Conservation (phyloP, 2,797 vertebrate genomes). For the Anguilla anguilla region DNA sequence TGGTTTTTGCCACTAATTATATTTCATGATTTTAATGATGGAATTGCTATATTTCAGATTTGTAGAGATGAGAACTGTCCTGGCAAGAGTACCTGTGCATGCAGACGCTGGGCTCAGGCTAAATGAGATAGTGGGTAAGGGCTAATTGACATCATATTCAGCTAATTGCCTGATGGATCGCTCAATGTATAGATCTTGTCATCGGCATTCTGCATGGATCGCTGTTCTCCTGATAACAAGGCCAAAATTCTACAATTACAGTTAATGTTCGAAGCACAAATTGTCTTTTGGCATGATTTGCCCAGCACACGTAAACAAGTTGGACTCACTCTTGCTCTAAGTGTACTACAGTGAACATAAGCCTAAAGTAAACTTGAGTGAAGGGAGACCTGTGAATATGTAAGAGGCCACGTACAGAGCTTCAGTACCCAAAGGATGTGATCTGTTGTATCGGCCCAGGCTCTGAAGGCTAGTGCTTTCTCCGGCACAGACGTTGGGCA, state of each 20-base stretch:
- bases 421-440: not conserved
- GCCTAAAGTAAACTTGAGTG: not conserved
- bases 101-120: conserved; percentile 40
- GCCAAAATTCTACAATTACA: conserved; percentile 50
- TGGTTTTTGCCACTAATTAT: conserved; percentile 58
- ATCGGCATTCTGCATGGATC: conserved; percentile 54
- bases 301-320: not conserved
- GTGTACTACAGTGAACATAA: not conserved
- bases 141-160: conserved; percentile 61
- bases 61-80: conserved; percentile 52
- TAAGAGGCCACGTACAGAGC: not conserved
- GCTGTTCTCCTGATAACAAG: conserved; percentile 38
- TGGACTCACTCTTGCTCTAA: not conserved
- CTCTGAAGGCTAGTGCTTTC: not conserved
- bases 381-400: not conserved
- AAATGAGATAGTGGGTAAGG: conserved; percentile 65
- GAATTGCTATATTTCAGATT: conserved; percentile 44
- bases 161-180: conserved; percentile 68
- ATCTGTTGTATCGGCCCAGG: not conserved
- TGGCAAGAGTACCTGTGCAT: conserved; percentile 35
- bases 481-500: not conserved
- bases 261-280: conserved; percentile 56
- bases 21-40: conserved; percentile 57
- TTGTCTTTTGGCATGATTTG: conserved; percentile 41
- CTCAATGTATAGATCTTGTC: conserved; percentile 59